phyloP scores from a whole-genome alignment of 1,140 invertebrate genomes.

The Drosophila miranda region DNA sequence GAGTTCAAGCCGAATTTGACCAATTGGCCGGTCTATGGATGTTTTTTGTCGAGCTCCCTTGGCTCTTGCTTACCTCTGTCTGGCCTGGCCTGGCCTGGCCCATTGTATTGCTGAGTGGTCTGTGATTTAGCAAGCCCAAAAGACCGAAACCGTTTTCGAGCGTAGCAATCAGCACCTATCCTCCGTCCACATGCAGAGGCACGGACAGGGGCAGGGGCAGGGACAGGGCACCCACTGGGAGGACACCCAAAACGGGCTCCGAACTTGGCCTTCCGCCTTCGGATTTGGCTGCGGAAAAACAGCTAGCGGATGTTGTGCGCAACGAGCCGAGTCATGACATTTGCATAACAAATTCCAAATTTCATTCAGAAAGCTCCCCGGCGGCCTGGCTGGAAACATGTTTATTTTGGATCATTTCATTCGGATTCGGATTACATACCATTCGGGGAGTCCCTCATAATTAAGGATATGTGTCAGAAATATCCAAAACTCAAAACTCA shows the following conservation, averaged over 20 bases:
- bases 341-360: slow-evolving; percentile 60
- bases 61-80: slow-evolving; percentile 53
- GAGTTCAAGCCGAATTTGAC: slow-evolving; percentile 44
- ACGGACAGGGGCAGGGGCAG: not conserved
- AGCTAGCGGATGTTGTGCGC: slow-evolving; percentile 66
- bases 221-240: not conserved
- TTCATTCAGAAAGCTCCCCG: slow-evolving; percentile 8
- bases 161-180: slow-evolving; percentile 59
- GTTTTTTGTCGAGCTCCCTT: not conserved
- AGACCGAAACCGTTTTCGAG: slow-evolving; percentile 46
- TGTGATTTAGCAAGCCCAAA: slow-evolving; percentile 40
- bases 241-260: not conserved
- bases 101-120: slow-evolving; percentile 1
- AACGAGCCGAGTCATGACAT: slow-evolving; percentile 68
- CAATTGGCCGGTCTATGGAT: slow-evolving; percentile 22
- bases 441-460: slow-evolving; percentile 38
- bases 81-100: slow-evolving; percentile 24
- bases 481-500: slow-evolving; percentile 29
- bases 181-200: no score
- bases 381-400: slow-evolving; percentile 45
- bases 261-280: slow-evolving; percentile 38
- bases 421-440: slow-evolving; percentile 5
- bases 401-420: slow-evolving; percentile 65
- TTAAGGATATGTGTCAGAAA: slow-evolving; percentile 49
- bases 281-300: slow-evolving; percentile 49